Percentiles rank a stretch among this genome's conserved stretches.
These are phyloP conservation scores for Decapterus maruadsi DNA, from an alignment of 2,797 vertebrate species.

Conservation along the genomic window DNA sequence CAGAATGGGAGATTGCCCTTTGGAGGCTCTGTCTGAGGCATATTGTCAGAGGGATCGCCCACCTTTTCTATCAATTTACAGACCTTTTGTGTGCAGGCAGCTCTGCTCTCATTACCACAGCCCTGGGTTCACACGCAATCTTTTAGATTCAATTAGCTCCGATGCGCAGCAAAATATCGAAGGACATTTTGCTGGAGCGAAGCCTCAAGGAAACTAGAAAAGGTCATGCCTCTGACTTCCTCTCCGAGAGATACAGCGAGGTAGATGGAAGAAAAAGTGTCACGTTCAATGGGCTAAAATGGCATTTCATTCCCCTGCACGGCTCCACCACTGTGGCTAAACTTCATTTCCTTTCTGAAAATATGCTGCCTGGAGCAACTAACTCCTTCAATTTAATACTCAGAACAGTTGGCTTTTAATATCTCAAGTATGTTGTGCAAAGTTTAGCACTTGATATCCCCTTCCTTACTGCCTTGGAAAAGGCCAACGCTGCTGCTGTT, in stretches of 20 bases:
- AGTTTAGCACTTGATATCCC: conserved; percentile 55
- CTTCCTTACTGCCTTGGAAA: conserved; percentile 33
- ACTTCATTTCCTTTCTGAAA: conserved; percentile 62
- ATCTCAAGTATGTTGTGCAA: conserved; percentile 57
- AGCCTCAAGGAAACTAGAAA: conserved; percentile 80
- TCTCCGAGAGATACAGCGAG: conserved; percentile 61
- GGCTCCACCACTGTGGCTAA: conserved; percentile 52
- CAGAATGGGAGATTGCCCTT: conserved; percentile 74
- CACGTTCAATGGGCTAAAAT: conserved; percentile 70
- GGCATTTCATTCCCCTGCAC: conserved; percentile 69
- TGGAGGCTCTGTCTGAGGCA: conserved; percentile 70
- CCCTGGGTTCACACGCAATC: conserved; percentile 74
- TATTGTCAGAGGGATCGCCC: conserved; percentile 71
- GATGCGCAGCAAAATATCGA: conserved; percentile 80
- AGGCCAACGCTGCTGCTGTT: conserved; percentile 2
- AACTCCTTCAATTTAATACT: conserved; percentile 59
- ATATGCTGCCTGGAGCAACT: conserved; percentile 58
- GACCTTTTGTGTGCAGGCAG: conserved; percentile 79
- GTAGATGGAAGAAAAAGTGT: conserved; percentile 64
- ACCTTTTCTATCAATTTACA: conserved; percentile 79
- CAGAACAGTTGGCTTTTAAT: conserved; percentile 56
- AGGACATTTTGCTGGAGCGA: conserved; percentile 79
- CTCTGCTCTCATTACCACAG: conserved; percentile 80
- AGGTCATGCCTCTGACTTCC: conserved; percentile 82
- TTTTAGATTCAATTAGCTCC: conserved; percentile 86